Evolutionary conservation across 2,888 invertebrate genomes (phyloP), one percentile per base, ranked within the genome.

Genomic region (Netelia fuscicornis): DNA sequence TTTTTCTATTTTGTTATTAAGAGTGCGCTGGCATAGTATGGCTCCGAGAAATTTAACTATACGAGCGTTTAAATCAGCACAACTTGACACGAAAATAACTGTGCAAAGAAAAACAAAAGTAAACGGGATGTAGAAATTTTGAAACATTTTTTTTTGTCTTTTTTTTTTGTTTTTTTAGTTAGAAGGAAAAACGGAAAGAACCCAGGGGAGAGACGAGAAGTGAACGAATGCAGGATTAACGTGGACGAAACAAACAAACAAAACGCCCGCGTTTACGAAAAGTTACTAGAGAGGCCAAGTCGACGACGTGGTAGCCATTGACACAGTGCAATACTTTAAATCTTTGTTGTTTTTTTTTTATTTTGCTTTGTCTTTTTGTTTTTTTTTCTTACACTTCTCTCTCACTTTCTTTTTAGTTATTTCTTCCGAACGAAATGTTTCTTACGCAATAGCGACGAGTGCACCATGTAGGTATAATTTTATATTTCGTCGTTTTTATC

Each of bases 301-400:
- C 86, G 89, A 89, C 79, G 87, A 87, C 87, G 87, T 86, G 88
- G 84, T 87, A 87, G 89, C 90, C 91, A 88, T 89, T 87, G 85
- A 88, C 87, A 87, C 87, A 90, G 90, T 91, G 90, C 89, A 91
- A 91, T 91, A 91, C 81, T 76, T 83, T 71, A 82, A 56, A 72
- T 81, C 23, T 56, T 78, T 60, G 30, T 72, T 71, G 20, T 58
- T 68, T 80, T 70, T 71, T 74, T 44, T 70, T 13, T 62, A 48
- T 67, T 20, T 20, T 1, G 20, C 1, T 20, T 20, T 20, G 20
- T 20, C 20, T 20, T 37, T 78, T 76, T 60, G 74, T 74, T 68
- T 82, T 70, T 64, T 48, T 62, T 17, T 74, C 74, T 79, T 54
- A 54, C 65, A 23, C 68, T 78, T 58, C 58, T 68, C 65, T 83